A percentile compares a stretch with the other conserved stretches of the same genome.
These are phyloP conservation scores for Drosophila atripex DNA, from an alignment of 2,888 invertebrate genomes.

Conservation along the genomic window DNA sequence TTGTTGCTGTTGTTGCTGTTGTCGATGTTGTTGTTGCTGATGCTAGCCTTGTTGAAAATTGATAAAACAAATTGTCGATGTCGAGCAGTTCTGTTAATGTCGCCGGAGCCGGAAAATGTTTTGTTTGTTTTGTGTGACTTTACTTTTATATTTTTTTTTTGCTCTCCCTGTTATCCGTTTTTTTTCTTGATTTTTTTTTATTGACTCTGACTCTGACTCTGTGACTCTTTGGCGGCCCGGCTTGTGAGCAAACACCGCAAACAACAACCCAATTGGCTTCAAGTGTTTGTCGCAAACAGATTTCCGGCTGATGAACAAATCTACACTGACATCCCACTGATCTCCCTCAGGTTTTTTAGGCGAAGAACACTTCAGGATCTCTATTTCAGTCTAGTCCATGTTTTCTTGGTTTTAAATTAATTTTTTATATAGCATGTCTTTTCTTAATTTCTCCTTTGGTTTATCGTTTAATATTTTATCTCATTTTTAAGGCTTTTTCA, in stretches of 20 bases:
- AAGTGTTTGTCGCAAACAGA: slow-evolving; percentile 50
- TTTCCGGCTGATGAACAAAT: slow-evolving; percentile 36
- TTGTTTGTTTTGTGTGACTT: slow-evolving; percentile 77
- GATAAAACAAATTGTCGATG: slow-evolving; percentile 82
- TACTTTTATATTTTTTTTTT: slow-evolving; percentile 40
- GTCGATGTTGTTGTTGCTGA: slow-evolving; percentile 49
- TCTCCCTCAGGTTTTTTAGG: not conserved
- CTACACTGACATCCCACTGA: slow-evolving; percentile 14
- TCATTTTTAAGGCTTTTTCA: not conserved
- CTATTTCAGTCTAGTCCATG: not conserved
- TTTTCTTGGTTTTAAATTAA: not conserved
- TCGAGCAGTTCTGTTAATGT: slow-evolving; percentile 82
- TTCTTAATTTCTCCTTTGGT: not conserved
- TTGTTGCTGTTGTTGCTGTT: slow-evolving; percentile 64
- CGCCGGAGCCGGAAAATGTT: slow-evolving; percentile 81
- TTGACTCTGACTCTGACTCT: slow-evolving; percentile 63
- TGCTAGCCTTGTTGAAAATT: slow-evolving; percentile 78
- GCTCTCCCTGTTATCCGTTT: slow-evolving; percentile 17
- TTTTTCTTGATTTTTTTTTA: slow-evolving; percentile 57
- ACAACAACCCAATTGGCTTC: slow-evolving; percentile 24
- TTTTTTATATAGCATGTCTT: no score
- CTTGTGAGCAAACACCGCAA: slow-evolving; percentile 9
- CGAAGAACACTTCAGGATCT: not conserved
- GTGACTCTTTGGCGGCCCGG: slow-evolving; percentile 35
- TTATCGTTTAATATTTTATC: not conserved